Percentiles rank a stretch among this genome's conserved stretches.
phyloP scores from a whole-genome alignment of 2,888 invertebrate genomes.

The Palloptera scutellata region DNA sequence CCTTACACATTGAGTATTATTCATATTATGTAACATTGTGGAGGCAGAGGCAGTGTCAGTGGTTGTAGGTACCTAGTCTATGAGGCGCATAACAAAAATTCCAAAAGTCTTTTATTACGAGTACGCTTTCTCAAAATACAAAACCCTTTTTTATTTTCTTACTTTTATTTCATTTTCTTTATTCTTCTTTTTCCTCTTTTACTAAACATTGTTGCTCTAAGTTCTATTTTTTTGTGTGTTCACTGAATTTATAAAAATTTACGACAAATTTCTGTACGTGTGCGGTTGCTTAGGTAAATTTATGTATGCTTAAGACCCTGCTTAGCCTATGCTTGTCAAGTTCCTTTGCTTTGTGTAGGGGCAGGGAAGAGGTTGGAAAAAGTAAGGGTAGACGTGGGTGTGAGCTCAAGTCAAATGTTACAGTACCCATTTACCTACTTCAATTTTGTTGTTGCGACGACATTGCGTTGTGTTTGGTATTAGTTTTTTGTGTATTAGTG shows the following conservation, averaged over 20 bases:
- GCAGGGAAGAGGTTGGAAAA: not conserved
- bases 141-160: not conserved
- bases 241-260: conserved; percentile 26
- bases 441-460: not conserved
- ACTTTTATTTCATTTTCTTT: not conserved
- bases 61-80: not conserved
- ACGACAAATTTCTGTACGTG: conserved; percentile 20
- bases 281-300: conserved; percentile 32
- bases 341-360: conserved; percentile 19
- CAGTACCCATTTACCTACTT: too few species aligned
- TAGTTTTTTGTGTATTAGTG: too few species aligned
- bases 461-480: not conserved
- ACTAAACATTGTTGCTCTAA: not conserved
- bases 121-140: conserved; percentile 10
- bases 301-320: conserved; percentile 36
- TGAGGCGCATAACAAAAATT: conserved; percentile 12
- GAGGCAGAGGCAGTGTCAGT: not conserved
- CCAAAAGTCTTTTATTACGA: conserved; percentile 23
- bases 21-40: conserved; percentile 17
- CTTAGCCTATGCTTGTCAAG: conserved; percentile 38
- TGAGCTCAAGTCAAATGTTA: conserved; percentile 30
- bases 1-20: conserved; percentile 13
- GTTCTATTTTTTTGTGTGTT: not conserved
- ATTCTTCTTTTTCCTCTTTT: not conserved
- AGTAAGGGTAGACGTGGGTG: not conserved